Conservation (phyloP, 2,888 invertebrate species). For the Rhyacophila evoluta region DNA sequence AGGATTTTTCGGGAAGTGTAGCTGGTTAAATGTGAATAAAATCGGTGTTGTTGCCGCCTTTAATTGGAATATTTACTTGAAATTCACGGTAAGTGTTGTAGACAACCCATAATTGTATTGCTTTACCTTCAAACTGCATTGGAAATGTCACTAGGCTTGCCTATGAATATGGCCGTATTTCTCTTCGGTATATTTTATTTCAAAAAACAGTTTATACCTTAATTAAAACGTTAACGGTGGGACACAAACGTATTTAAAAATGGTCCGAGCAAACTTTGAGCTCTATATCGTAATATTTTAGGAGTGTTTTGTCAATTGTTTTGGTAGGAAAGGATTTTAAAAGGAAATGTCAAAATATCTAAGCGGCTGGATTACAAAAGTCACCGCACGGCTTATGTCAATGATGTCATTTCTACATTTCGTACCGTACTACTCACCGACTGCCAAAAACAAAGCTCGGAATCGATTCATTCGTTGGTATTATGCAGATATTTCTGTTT, state of each 20-base stretch:
- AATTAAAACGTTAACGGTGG: background rate
- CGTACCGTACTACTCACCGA: background rate
- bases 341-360: slow-evolving; percentile 16
- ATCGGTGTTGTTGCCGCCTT: slow-evolving; percentile 44
- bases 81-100: slow-evolving; percentile 43
- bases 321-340: background rate
- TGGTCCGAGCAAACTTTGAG: no score
- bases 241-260: no score
- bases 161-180: slow-evolving; percentile 47
- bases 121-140: slow-evolving; percentile 1
- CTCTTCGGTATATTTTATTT: background rate
- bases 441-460: background rate
- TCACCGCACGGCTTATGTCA: slow-evolving; percentile 19
- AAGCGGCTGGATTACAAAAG: background rate
- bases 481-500: slow-evolving; percentile 6
- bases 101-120: background rate
- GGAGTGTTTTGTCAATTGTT: background rate
- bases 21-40: slow-evolving; percentile 46
- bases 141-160: slow-evolving; percentile 42
- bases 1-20: slow-evolving; percentile 50
- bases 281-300: no score
- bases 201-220: background rate
- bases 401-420: slow-evolving; percentile 8
- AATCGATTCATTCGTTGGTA: background rate
- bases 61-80: slow-evolving; percentile 44